Conservation (phyloP, 1,140 invertebrate genomes). For the Lanistes nyassanus region DNA sequence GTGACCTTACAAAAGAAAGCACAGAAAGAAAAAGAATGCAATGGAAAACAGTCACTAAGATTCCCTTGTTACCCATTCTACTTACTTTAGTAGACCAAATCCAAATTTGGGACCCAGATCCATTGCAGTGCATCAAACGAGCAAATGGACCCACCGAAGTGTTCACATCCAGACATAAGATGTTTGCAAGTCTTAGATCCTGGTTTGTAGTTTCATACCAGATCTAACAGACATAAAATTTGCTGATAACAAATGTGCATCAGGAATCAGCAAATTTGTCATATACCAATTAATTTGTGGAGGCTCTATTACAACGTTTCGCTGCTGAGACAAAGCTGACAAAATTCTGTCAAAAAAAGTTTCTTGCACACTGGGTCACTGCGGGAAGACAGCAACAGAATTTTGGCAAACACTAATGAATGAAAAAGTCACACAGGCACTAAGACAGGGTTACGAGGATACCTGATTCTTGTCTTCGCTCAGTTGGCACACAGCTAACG, state of each 20-base stretch:
- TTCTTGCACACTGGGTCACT: neutral
- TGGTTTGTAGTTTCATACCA: constrained; percentile 88
- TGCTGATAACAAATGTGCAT: too few relatives aligned
- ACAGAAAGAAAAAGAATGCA: too few relatives aligned
- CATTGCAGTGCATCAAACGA: constrained; percentile 88
- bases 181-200: constrained; percentile 85
- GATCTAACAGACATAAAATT: constrained; percentile 68
- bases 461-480: constrained; percentile 41
- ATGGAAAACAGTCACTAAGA: too few relatives aligned
- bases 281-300: neutral
- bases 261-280: neutral
- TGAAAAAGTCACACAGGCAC: too few relatives aligned
- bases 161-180: constrained; percentile 84
- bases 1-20: too few relatives aligned
- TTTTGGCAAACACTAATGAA: neutral
- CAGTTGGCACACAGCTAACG: constrained; percentile 33
- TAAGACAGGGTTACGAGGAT: neutral
- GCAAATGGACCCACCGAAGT: constrained; percentile 66
- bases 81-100: constrained; percentile 55
- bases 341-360: too few relatives aligned
- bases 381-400: neutral
- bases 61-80: too few relatives aligned
- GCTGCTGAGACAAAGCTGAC: too few relatives aligned
- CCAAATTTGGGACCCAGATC: constrained; percentile 92
- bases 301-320: neutral